These are phyloP conservation scores for Apostichopus parvimensis DNA, from an alignment of 35 echinoderm and acorn worm species.

Conservation along the genomic window DNA sequence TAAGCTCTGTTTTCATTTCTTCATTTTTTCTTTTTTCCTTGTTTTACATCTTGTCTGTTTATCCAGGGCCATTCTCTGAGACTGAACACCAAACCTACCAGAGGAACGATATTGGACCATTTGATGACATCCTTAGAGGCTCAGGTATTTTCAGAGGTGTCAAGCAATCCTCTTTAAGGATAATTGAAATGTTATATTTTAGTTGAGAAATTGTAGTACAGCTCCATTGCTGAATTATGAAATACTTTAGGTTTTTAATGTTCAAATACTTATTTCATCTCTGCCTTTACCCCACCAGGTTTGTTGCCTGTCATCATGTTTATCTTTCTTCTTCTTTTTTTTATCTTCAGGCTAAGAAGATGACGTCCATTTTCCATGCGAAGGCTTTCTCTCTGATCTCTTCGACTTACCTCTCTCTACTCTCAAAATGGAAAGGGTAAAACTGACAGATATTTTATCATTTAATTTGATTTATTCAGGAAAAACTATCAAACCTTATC, in stretches of 20 bases:
- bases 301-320: not conserved
- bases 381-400: slow-evolving; percentile 75
- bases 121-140: slow-evolving; percentile 8
- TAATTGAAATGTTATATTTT: no score
- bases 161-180: no score
- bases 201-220: no score
- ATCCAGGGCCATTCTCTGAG: slow-evolving; percentile 12
- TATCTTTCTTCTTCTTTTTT: not conserved
- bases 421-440: slow-evolving; percentile 73
- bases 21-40: not conserved
- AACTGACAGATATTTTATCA: no score
- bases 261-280: no score
- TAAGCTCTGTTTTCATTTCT: not conserved
- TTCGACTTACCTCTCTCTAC: slow-evolving; percentile 70
- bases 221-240: no score
- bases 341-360: slow-evolving; percentile 16
- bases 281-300: no score
- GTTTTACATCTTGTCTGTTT: not conserved
- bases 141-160: not conserved
- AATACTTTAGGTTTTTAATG: no score
- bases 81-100: slow-evolving; percentile 30
- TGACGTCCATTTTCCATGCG: slow-evolving; percentile 74
- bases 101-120: slow-evolving; percentile 4
- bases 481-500: no score
- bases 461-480: no score